These are phyloP conservation scores for Epinephelus coioides DNA, from an alignment of 2,797 vertebrate species.

Conservation along the genomic window DNA sequence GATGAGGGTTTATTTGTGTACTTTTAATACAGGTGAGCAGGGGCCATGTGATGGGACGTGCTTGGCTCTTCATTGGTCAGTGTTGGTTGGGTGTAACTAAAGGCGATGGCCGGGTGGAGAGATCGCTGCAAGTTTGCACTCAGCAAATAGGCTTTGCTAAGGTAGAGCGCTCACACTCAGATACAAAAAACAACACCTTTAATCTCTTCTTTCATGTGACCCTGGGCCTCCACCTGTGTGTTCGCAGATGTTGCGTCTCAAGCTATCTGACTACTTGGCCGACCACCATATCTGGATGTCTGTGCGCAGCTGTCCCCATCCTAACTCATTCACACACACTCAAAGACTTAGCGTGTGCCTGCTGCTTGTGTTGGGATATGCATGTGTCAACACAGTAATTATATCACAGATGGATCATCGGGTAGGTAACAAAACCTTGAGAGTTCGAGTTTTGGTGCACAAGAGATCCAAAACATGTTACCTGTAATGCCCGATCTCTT, in stretches of 20 bases:
- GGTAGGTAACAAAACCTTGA: slow-evolving; percentile 67
- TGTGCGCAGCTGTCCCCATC: slow-evolving; percentile 77
- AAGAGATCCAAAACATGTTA: background rate
- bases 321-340: slow-evolving; percentile 72
- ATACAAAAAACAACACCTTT: background rate
- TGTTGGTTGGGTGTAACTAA: slow-evolving; percentile 87
- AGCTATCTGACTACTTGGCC: slow-evolving; percentile 82
- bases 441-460: background rate
- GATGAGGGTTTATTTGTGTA: background rate
- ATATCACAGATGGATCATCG: slow-evolving; percentile 72
- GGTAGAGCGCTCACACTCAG: slow-evolving; percentile 68
- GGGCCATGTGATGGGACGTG: slow-evolving; percentile 34
- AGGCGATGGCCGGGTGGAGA: slow-evolving; percentile 84
- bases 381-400: slow-evolving; percentile 76
- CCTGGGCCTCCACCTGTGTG: background rate
- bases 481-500: background rate
- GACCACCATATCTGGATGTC: slow-evolving; percentile 88
- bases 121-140: slow-evolving; percentile 77
- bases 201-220: background rate
- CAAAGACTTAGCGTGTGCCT: slow-evolving; percentile 84
- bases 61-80: slow-evolving; percentile 86
- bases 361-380: slow-evolving; percentile 80
- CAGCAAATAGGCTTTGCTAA: slow-evolving; percentile 77
- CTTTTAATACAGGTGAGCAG: slow-evolving; percentile 54
- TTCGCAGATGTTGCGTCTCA: slow-evolving; percentile 82